Percentiles rank a stretch among this genome's conserved stretches.
These are phyloP conservation scores for Zoanthus solanderi DNA, from an alignment of 92 coral and sea anemone species.

Conservation along the genomic window DNA sequence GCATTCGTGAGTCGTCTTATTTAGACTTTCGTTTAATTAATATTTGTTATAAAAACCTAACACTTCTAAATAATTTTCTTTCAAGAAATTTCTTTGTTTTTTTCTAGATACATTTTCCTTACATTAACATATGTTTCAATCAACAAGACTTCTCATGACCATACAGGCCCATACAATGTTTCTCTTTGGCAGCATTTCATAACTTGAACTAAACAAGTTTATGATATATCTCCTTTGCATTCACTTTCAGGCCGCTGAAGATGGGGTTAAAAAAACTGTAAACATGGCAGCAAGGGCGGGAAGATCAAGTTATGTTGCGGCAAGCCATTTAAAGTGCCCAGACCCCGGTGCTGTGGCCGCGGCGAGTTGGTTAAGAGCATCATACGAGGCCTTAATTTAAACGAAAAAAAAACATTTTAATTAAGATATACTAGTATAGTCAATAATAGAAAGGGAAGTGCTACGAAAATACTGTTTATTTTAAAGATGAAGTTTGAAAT, in stretches of 20 bases:
- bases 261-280: conserved; percentile 90
- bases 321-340: conserved; percentile 75
- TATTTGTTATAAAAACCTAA: too few species aligned
- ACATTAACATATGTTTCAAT: too few species aligned
- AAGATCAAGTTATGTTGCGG: conserved; percentile 91
- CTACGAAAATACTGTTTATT: too few species aligned
- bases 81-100: too few species aligned
- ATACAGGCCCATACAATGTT: too few species aligned
- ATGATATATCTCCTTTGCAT: background rate
- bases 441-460: background rate
- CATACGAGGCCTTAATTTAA: conserved; percentile 70
- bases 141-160: too few species aligned
- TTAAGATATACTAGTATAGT: background rate
- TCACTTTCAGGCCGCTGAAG: conserved; percentile 83
- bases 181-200: too few species aligned
- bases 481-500: too few species aligned
- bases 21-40: too few species aligned
- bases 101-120: too few species aligned
- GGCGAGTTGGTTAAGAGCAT: conserved; percentile 89
- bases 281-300: conserved; percentile 98
- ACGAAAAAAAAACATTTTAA: background rate
- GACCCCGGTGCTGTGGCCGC: conserved; percentile 97
- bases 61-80: too few species aligned
- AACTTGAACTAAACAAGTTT: background rate
- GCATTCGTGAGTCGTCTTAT: too few species aligned